Base-by-base conservation (phyloP, 2,113 vertebrate genomes). In the Paramormyrops kingsleyae region DNA sequence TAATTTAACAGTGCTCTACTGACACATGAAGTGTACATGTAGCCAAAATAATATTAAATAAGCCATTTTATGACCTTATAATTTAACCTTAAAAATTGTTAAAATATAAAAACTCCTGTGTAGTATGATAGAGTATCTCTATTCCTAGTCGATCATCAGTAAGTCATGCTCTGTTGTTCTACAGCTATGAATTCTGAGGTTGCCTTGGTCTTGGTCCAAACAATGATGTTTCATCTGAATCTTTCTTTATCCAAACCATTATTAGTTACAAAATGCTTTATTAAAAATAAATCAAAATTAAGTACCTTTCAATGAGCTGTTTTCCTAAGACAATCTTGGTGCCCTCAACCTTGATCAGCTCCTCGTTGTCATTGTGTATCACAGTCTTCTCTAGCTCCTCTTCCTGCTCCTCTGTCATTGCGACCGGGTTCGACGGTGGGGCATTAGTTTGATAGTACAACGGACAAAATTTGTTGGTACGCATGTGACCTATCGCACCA, bases 321-420 rank as follows among this genome's bases (percentile, higher is more conserved):
- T 99, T 99, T 80, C 99, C 99, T 83, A 99, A 95, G 13, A 99
- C 99, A 44, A 99, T 99, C 94, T 99, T 99, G 2, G 99, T 99
- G 88, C 99, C 99, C 93, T 99, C 99, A 89, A 99, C 99, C 94
- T 99, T 99, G 93, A 99, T 99, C 77, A 99, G 96, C 90, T 99
- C 99, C 93, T 99, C 98, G 3, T 99, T 99, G 90, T 99, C 98
- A 46, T 99, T 99, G 93, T 97, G 98, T 93, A 99, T 99, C 10
- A 99, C 98, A 0, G 98, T 99, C 95, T 99, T 99, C 92, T 99
- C 99, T 90, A 99, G 95, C 94, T 99, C 98, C 90, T 99, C 99
- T 91, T 99, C 98, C 93, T 99, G 99, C 92, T 99, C 99, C 91
- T 99, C 99, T 19, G 98, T 99, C 99, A 99, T 99, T 89, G 99